Conservation (phyloP, 2,797 vertebrate genomes). For the Danionella dracula region DNA sequence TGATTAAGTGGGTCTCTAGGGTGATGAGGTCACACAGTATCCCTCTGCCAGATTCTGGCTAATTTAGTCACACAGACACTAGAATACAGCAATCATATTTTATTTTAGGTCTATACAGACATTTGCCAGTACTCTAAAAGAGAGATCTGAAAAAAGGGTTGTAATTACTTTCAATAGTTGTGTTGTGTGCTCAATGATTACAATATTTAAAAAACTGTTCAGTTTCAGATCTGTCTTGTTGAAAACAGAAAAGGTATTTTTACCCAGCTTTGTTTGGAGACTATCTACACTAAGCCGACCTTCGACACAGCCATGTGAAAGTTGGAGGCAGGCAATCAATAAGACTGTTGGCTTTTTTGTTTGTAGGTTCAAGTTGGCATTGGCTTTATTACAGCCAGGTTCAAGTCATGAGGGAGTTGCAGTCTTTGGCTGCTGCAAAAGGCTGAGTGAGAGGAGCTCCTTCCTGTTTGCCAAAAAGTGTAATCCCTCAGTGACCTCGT, state of each 20-base stretch:
- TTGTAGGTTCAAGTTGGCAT: conserved; percentile 74
- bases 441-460: conserved; percentile 68
- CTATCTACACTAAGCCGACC: conserved; percentile 66
- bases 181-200: conserved; percentile 37
- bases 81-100: conserved; percentile 1
- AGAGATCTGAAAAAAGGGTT: too few relatives aligned
- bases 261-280: conserved; percentile 56
- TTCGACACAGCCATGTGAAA: conserved; percentile 66
- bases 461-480: conserved; percentile 79
- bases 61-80: conserved; percentile 33
- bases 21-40: conserved; percentile 47
- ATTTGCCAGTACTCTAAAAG: background rate
- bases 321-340: conserved; percentile 73
- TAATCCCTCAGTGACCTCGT: conserved; percentile 72
- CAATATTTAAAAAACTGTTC: conserved; percentile 24
- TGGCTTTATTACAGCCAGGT: conserved; percentile 75
- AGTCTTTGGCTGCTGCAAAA: conserved; percentile 46
- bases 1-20: conserved; percentile 65
- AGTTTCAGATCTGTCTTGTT: conserved; percentile 25
- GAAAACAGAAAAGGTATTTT: conserved; percentile 48
- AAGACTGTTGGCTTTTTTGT: conserved; percentile 77
- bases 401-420: conserved; percentile 70
- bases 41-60: conserved; percentile 28
- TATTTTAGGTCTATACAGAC: conserved; percentile 24
- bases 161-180: conserved; percentile 32